These are phyloP conservation scores for Haliclystus octoradiatus DNA, from an alignment of 30 jellyfish, hydroid and myxozoan species.

Conservation along the genomic window DNA sequence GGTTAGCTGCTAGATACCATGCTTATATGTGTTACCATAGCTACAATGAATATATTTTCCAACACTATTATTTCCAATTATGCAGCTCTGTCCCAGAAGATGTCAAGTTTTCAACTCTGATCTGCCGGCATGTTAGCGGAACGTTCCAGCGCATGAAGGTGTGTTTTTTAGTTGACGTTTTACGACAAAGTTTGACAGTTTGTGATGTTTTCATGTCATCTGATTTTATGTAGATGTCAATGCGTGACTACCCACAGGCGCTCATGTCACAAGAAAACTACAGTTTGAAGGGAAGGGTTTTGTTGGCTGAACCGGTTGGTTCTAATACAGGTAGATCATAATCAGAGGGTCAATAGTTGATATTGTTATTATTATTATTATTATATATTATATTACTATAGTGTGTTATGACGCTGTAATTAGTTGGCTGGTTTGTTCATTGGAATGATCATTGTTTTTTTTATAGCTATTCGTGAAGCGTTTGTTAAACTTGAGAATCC, in stretches of 20 bases:
- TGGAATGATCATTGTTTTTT: too few relatives aligned
- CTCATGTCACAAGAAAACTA: conserved; percentile 32
- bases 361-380: background rate
- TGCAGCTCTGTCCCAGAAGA: conserved; percentile 73
- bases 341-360: background rate
- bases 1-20: conserved; percentile 13
- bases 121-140: conserved; percentile 73
- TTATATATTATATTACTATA: background rate
- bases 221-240: conserved; percentile 18
- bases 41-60: too few relatives aligned
- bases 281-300: conserved; percentile 40
- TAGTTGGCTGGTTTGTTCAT: too few relatives aligned
- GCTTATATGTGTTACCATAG: too few relatives aligned
- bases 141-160: conserved; percentile 32
- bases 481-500: conserved; percentile 42
- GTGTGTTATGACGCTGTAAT: too few relatives aligned
- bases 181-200: background rate
- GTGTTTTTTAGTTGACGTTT: background rate
- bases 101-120: conserved; percentile 55
- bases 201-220: background rate
- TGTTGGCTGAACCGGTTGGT: conserved; percentile 63
- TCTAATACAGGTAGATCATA: conserved; percentile 1
- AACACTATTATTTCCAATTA: background rate
- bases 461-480: conserved; percentile 50
- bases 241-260: conserved; percentile 74